Conservation (phyloP, 2,113 vertebrate species). For the Cyphomyrus discorhynchus region DNA sequence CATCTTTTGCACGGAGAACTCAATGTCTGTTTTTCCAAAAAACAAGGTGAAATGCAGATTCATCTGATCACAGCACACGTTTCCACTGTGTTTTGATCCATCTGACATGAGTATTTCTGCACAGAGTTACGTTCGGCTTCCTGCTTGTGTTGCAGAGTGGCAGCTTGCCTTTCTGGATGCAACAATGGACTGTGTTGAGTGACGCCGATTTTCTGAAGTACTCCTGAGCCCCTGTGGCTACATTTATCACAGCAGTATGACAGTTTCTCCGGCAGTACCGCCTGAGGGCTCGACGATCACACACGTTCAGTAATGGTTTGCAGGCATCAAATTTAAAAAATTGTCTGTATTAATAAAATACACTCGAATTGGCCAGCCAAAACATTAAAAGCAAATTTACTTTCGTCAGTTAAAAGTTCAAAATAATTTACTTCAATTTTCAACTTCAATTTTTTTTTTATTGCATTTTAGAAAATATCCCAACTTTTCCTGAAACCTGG, state of each 20-base stretch:
- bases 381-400: neutral
- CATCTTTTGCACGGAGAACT: neutral
- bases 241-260: neutral
- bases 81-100: neutral
- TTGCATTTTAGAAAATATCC: neutral
- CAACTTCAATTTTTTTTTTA: neutral
- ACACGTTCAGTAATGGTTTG: neutral
- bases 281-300: neutral
- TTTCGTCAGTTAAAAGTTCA: neutral
- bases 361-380: neutral
- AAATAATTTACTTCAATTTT: too few species aligned
- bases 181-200: too few species aligned
- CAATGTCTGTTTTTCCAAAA: neutral
- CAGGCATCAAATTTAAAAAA: neutral
- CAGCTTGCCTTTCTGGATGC: too few species aligned
- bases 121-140: neutral
- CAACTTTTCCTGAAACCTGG: neutral
- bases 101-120: neutral
- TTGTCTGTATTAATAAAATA: neutral
- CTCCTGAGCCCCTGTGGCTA: neutral
- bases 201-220: too few species aligned
- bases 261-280: neutral
- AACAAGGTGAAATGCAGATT: neutral
- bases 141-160: neutral
- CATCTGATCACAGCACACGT: neutral